Evolutionary conservation across 1,140 invertebrate genomes (phyloP).

Genomic region (Cydia splendana): DNA sequence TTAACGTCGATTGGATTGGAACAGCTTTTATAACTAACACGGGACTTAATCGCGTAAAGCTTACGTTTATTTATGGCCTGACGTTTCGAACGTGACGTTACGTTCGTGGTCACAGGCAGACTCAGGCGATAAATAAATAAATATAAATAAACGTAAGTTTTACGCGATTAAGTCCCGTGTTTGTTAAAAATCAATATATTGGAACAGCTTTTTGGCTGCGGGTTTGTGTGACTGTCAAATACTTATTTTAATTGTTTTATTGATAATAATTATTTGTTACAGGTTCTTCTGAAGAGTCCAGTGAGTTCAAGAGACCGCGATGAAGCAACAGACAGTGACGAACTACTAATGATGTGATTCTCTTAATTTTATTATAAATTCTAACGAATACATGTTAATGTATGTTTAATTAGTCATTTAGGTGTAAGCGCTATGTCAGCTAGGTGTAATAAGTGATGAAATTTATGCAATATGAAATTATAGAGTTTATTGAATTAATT

Average conservation of each 20-base stretch:
- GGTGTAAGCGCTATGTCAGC: slow-evolving; percentile 51
- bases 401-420: slow-evolving; percentile 73
- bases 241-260: neutral
- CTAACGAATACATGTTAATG: slow-evolving; percentile 51
- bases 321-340: slow-evolving; percentile 49
- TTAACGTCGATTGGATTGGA: too few relatives aligned
- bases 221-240: too few relatives aligned
- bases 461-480: slow-evolving; percentile 61
- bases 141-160: too few relatives aligned
- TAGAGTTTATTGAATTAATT: slow-evolving; percentile 41
- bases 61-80: too few relatives aligned
- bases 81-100: too few relatives aligned
- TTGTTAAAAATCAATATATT: too few relatives aligned
- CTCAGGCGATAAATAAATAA: too few relatives aligned
- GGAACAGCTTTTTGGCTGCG: too few relatives aligned
- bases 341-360: slow-evolving; percentile 63
- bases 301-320: slow-evolving; percentile 70
- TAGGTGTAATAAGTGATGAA: slow-evolving; percentile 48
- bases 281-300: slow-evolving; percentile 75
- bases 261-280: slow-evolving; percentile 41
- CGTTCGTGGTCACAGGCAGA: too few relatives aligned
- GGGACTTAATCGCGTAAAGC: too few relatives aligned
- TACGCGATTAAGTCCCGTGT: too few relatives aligned
- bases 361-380: slow-evolving; percentile 54
- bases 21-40: too few relatives aligned